Evolutionary conservation across 2,113 vertebrate genomes (phyloP).

Genomic region (Prochilodus magdalenae): DNA sequence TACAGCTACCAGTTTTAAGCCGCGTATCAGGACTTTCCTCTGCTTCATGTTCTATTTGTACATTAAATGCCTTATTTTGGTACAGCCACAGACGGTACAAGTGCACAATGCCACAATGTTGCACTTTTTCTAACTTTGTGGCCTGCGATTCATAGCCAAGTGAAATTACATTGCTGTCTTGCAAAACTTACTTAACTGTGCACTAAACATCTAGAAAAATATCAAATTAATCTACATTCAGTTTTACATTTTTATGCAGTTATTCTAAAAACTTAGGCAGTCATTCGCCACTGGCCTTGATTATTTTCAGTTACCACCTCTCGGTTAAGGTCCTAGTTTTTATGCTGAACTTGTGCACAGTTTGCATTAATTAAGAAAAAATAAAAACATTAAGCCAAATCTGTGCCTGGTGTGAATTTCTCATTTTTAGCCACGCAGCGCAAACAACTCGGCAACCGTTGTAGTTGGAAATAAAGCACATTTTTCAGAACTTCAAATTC

Average conservation of each 20-base stretch:
- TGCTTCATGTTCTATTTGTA: background rate
- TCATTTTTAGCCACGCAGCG: background rate
- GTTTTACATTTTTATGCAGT: conserved; percentile 1
- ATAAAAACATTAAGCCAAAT: background rate
- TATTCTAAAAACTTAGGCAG: background rate
- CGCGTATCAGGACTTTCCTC: background rate
- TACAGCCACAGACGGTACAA: background rate
- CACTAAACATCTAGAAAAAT: background rate
- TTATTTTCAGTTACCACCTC: background rate
- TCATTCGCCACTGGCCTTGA: background rate
- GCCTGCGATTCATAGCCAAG: conserved; percentile 4
- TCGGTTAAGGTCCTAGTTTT: background rate
- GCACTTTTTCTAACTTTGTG: background rate
- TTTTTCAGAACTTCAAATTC: background rate
- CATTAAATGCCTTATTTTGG: conserved; percentile 13
- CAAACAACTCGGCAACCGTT: background rate
- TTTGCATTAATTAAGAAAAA: conserved; percentile 18
- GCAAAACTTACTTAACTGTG: background rate
- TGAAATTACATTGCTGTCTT: background rate
- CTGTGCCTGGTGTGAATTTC: background rate
- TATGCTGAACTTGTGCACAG: conserved; percentile 10
- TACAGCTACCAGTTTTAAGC: background rate
- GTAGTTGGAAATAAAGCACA: background rate
- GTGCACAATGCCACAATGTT: background rate
- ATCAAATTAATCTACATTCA: background rate